Evolutionary conservation across 2,888 invertebrate species (phyloP).

Genomic region (Erebia aethiops): DNA sequence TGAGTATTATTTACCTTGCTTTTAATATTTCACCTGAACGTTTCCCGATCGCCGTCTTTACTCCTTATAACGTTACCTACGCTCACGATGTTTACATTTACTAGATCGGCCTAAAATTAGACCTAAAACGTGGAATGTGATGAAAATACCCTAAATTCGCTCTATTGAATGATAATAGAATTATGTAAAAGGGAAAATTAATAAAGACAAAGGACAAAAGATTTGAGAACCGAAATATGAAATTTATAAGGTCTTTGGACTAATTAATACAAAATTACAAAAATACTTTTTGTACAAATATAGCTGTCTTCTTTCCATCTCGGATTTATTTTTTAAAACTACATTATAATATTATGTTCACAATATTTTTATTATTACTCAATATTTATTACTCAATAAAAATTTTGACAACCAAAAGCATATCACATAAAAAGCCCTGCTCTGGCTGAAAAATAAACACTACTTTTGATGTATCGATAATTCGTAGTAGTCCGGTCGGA

Average conservation of each 20-base stretch:
- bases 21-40: neutral
- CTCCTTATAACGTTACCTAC: neutral
- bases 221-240: conserved; percentile 32
- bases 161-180: neutral
- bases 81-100: neutral
- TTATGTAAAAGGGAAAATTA: conserved; percentile 2
- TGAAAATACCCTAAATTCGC: conserved; percentile 12
- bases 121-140: conserved; percentile 37
- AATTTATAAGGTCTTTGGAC: conserved; percentile 49
- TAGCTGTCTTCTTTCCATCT: neutral
- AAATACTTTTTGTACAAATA: conserved; percentile 31
- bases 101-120: conserved; percentile 20
- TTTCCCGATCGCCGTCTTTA: neutral
- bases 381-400: too few relatives aligned
- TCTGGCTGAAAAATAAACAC: conserved; percentile 44
- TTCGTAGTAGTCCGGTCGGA: conserved; percentile 61
- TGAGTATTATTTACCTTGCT: neutral
- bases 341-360: neutral
- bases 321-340: conserved; percentile 1
- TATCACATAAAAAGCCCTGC: conserved; percentile 68
- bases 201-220: conserved; percentile 29
- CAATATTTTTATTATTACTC: conserved; percentile 3
- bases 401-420: conserved; percentile 26
- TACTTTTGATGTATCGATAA: conserved; percentile 55
- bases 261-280: conserved; percentile 40